phyloP scores from a whole-genome alignment of 1,140 invertebrate species.

The Telenomus remus region DNA sequence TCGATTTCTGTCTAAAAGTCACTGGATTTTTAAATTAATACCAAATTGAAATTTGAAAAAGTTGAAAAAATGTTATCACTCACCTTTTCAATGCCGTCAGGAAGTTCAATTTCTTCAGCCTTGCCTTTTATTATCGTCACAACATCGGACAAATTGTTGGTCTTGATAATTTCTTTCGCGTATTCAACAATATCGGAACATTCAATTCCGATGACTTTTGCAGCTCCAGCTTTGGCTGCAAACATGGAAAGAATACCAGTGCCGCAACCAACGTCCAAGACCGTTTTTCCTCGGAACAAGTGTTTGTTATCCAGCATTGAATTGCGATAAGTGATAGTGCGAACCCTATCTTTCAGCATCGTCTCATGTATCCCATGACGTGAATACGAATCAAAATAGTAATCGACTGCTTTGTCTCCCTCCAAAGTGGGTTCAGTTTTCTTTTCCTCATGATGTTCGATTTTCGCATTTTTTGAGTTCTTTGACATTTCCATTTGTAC shows the following conservation, averaged over 20 bases:
- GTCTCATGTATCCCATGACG: slow-evolving; percentile 99
- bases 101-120: slow-evolving; percentile 87
- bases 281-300: slow-evolving; percentile 94
- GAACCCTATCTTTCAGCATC: slow-evolving; percentile 99
- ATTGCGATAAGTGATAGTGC: slow-evolving; percentile 98
- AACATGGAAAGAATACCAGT: slow-evolving; percentile 99
- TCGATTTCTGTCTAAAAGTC: too few relatives aligned
- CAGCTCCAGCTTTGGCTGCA: slow-evolving; percentile 98
- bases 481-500: too few relatives aligned
- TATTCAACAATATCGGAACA: slow-evolving; percentile 98
- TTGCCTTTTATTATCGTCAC: slow-evolving; percentile 97
- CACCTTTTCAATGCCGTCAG: slow-evolving; percentile 87
- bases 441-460: too few relatives aligned
- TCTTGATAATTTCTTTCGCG: slow-evolving; percentile 92
- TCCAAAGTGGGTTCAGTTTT: background rate
- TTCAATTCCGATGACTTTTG: slow-evolving; percentile 95
- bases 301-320: slow-evolving; percentile 99
- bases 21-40: too few relatives aligned
- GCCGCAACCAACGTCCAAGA: slow-evolving; percentile 99
- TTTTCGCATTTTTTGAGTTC: too few relatives aligned
- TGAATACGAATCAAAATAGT: slow-evolving; percentile 99
- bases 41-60: too few relatives aligned
- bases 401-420: slow-evolving; percentile 76
- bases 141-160: slow-evolving; percentile 86
- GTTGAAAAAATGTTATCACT: too few relatives aligned